phyloP scores from a whole-genome alignment of 92 coral and sea anemone genomes.

The Porites lobata region DNA sequence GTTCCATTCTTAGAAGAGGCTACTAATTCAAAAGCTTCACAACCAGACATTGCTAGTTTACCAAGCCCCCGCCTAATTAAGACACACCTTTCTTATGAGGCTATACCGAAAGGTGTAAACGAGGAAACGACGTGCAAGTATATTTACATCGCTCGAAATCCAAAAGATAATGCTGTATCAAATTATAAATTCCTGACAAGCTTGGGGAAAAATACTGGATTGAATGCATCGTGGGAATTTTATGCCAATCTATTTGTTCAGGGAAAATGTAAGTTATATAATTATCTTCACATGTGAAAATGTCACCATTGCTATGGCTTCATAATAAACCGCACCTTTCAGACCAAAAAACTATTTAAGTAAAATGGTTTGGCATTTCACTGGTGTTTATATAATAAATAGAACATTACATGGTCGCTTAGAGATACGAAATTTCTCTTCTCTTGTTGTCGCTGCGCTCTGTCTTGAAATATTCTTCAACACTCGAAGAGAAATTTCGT shows the following conservation, averaged over 20 bases:
- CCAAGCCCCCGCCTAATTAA: conserved; percentile 55
- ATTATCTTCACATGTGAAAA: too few species aligned
- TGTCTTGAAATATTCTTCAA: too few species aligned
- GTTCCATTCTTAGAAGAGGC: conserved; percentile 35
- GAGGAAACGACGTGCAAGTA: conserved; percentile 31
- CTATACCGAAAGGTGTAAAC: conserved; percentile 40
- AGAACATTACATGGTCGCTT: too few species aligned
- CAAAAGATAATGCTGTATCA: conserved; percentile 65
- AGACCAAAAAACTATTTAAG: too few species aligned
- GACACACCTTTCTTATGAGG: conserved; percentile 47
- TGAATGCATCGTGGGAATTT: conserved; percentile 46
- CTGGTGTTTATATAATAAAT: too few species aligned
- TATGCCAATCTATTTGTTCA: conserved; percentile 29
- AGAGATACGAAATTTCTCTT: too few species aligned
- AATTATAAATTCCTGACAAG: conserved; percentile 20
- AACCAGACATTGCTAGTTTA: conserved; percentile 3
- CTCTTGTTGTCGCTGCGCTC: too few species aligned
- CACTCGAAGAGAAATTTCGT: too few species aligned
- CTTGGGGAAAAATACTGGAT: neutral
- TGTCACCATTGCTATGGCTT: too few species aligned
- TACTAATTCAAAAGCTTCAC: conserved; percentile 3
- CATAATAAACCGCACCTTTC: too few species aligned
- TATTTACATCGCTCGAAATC: conserved; percentile 60
- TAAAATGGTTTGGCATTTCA: too few species aligned
- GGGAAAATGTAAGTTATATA: conserved; percentile 31